Conservation (phyloP, 2,888 invertebrate genomes). For the Phyllotreta striolata region DNA sequence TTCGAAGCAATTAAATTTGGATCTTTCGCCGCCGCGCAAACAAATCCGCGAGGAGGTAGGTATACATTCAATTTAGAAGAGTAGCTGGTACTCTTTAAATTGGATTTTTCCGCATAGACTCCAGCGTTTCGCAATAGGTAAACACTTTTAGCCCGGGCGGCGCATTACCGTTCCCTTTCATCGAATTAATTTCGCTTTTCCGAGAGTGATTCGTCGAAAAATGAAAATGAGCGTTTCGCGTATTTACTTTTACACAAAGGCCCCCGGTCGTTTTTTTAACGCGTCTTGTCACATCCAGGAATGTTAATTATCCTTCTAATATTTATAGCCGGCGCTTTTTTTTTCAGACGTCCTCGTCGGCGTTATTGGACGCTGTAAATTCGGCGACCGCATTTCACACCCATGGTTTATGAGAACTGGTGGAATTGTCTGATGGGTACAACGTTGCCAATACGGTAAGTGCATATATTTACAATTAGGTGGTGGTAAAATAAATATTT, state of each 20-base stretch:
- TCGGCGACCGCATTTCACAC: constrained; percentile 30
- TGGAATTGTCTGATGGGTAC: constrained; percentile 26
- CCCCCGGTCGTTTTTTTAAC: constrained; percentile 33
- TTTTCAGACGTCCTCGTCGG: constrained; percentile 19
- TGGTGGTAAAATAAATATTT: too few species aligned
- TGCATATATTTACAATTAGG: too few species aligned
- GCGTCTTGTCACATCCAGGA: constrained; percentile 39
- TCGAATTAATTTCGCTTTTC: constrained; percentile 34
- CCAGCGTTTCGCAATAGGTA: constrained; percentile 23
- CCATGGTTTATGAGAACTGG: constrained; percentile 41
- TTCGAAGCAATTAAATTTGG: too few species aligned
- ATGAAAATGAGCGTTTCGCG: constrained; percentile 28
- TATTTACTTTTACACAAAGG: constrained; percentile 32
- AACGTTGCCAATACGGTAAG: constrained; percentile 20
- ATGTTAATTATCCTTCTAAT: constrained; percentile 44
- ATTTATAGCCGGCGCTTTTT: constrained; percentile 35
- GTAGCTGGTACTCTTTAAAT: constrained; percentile 20
- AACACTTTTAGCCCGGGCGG: constrained; percentile 20
- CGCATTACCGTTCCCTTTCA: constrained; percentile 38
- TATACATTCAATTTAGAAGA: constrained; percentile 16
- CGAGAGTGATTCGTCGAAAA: constrained; percentile 37
- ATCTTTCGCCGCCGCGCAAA: background rate
- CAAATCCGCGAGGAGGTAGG: constrained; percentile 1
- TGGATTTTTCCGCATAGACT: constrained; percentile 7
- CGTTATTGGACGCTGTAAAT: constrained; percentile 38